A percentile compares a stretch with the other conserved stretches of the same genome.
phyloP scores from a whole-genome alignment of 1,140 invertebrate genomes.

The Glossosoma conforme region DNA sequence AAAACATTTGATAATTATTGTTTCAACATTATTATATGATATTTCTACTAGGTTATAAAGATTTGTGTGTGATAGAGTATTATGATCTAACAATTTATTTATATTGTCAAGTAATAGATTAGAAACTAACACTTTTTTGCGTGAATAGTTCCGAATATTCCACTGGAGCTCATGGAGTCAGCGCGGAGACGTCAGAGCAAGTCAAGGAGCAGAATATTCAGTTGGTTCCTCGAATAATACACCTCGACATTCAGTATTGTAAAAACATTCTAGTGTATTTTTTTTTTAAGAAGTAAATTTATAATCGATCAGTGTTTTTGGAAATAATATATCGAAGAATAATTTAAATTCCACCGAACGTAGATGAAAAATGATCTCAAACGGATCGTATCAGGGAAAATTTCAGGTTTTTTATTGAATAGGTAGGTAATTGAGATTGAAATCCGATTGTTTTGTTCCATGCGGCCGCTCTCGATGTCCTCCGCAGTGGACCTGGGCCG shows the following conservation, averaged over 20 bases:
- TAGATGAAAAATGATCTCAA: no score
- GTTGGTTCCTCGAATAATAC: constrained; percentile 49
- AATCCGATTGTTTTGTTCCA: constrained; percentile 48
- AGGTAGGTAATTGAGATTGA: no score
- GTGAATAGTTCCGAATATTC: constrained; percentile 50
- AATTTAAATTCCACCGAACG: no score
- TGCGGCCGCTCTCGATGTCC: constrained; percentile 51
- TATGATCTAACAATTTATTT: no score
- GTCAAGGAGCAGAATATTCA: constrained; percentile 51
- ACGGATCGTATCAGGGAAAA: no score
- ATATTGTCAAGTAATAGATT: no score
- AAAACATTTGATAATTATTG: neutral
- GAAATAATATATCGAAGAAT: no score
- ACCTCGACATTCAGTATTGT: neutral
- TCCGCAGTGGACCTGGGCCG: constrained; percentile 56
- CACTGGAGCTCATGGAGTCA: constrained; percentile 52
- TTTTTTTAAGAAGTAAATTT: no score
- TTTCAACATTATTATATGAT: neutral
- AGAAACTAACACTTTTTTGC: constrained; percentile 28
- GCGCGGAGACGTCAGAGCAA: constrained; percentile 49
- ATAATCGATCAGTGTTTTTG: no score
- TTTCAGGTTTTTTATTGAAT: no score
- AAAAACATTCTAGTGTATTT: no score
- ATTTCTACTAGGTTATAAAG: neutral
- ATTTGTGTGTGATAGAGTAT: neutral